phyloP scores from a whole-genome alignment of 1,140 invertebrate genomes.

The Atta colombica region DNA sequence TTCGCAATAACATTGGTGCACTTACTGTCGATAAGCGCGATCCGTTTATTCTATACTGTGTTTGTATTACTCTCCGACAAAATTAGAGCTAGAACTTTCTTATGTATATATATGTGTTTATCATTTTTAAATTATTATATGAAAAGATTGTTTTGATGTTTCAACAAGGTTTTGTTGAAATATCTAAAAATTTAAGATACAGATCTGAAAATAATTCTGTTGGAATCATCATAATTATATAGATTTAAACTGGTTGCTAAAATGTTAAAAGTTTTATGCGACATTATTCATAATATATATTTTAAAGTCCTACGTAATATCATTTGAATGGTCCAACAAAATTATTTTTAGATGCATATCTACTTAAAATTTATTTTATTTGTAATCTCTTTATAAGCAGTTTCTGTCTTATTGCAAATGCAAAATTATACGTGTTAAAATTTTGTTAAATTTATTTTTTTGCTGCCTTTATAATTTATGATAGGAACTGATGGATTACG shows the following conservation, averaged over 20 bases:
- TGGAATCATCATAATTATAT: no score
- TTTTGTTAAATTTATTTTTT: not conserved
- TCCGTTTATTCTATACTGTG: not conserved
- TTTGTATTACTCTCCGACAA: not conserved
- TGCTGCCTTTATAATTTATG: not conserved
- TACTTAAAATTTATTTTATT: not conserved
- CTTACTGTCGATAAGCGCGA: not conserved
- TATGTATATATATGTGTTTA: not conserved
- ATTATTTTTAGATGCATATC: no score
- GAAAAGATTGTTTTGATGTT: no score
- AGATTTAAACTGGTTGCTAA: no score
- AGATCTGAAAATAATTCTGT: no score
- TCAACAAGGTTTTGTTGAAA: no score
- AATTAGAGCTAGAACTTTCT: not conserved
- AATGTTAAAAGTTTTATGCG: no score
- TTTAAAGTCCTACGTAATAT: no score
- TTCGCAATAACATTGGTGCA: not conserved
- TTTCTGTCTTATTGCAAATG: not conserved
- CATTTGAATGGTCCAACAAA: no score
- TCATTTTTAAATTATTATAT: not conserved
- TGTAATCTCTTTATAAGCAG: not conserved
- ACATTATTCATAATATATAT: no score
- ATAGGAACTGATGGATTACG: not conserved
- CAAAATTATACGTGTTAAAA: conserved; percentile 8
- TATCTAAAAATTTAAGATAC: no score